phyloP scores from a whole-genome alignment of 1,140 invertebrate genomes.

The Oryctes rhinoceros region DNA sequence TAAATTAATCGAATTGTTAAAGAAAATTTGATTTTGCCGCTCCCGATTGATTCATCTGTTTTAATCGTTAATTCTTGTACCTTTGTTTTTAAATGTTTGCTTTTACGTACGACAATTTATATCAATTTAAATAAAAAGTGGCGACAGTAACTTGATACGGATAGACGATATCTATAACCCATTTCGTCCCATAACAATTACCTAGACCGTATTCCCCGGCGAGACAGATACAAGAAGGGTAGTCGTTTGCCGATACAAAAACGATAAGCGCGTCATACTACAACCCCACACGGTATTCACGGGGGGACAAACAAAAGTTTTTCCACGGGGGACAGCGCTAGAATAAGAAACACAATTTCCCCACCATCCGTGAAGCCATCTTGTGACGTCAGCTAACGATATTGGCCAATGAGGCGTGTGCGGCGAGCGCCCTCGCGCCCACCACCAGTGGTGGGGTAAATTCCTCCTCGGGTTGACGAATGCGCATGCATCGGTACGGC shows the following conservation, averaged over 20 bases:
- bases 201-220: not conserved
- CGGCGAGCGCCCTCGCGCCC: constrained; percentile 1
- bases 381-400: not conserved
- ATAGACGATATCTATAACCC: not conserved
- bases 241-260: not conserved
- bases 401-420: constrained; percentile 14
- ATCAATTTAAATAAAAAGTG: too few relatives aligned
- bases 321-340: not conserved
- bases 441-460: constrained; percentile 5
- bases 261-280: not conserved
- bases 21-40: too few relatives aligned
- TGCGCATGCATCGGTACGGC: constrained; percentile 16
- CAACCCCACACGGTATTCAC: not conserved
- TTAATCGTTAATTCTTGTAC: too few relatives aligned
- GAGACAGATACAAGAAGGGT: constrained; percentile 4
- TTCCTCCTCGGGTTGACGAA: constrained; percentile 7
- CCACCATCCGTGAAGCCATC: not conserved
- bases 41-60: too few relatives aligned
- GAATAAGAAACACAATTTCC: constrained; percentile 9
- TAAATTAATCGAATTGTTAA: too few relatives aligned
- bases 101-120: too few relatives aligned
- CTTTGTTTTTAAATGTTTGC: too few relatives aligned
- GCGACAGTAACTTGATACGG: too few relatives aligned
- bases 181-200: constrained; percentile 5
- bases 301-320: not conserved